phyloP scores from a whole-genome alignment of 2,888 invertebrate genomes.

The Drosophila koepferae region DNA sequence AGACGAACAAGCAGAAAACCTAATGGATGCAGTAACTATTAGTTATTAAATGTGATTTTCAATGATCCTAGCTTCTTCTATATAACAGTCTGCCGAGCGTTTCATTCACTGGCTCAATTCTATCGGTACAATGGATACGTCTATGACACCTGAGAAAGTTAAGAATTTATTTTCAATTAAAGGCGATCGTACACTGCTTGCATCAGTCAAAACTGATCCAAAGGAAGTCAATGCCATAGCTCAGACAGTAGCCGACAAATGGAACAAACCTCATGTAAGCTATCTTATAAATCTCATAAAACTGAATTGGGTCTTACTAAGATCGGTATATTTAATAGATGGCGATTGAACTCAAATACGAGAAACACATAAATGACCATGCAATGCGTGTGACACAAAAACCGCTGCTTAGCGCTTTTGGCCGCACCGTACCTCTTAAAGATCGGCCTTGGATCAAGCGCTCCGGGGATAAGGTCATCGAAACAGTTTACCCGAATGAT shows the following conservation, averaged over 20 bases:
- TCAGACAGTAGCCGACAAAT: conserved; percentile 82
- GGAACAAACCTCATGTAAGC: conserved; percentile 82
- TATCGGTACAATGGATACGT: conserved; percentile 78
- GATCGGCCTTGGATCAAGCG: conserved; percentile 77
- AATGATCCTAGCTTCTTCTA: not conserved
- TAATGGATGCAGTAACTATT: conserved; percentile 84
- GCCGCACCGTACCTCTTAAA: conserved; percentile 81
- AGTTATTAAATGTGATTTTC: not conserved
- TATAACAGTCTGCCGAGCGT: conserved; percentile 80
- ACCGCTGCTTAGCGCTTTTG: conserved; percentile 82
- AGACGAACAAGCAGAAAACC: conserved; percentile 84
- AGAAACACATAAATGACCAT: conserved; percentile 74
- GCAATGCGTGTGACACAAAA: conserved; percentile 59
- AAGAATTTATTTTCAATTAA: conserved; percentile 84
- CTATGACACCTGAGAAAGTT: conserved; percentile 82
- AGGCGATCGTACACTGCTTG: conserved; percentile 79
- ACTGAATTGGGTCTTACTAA: not conserved
- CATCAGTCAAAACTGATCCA: conserved; percentile 83
- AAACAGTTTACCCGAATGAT: conserved; percentile 82
- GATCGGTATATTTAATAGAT: conserved; percentile 63
- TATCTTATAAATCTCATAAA: not conserved
- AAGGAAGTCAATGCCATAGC: conserved; percentile 84
- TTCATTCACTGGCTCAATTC: conserved; percentile 84
- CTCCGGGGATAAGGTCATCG: conserved; percentile 71
- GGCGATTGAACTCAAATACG: conserved; percentile 83